phyloP scores from a whole-genome alignment of 2,888 invertebrate species.

The Microdon myrmicae region DNA sequence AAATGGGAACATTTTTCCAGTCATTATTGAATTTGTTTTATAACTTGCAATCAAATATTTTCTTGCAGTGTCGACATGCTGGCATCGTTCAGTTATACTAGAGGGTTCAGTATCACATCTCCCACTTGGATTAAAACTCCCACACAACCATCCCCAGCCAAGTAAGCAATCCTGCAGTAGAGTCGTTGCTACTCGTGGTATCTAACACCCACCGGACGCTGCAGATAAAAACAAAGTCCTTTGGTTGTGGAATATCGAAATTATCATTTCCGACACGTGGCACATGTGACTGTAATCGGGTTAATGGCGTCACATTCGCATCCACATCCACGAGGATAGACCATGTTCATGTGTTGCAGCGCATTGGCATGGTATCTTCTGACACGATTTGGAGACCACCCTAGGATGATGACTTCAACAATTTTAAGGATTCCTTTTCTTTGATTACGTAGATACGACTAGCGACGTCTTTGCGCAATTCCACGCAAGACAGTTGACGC shows the following conservation, averaged over 20 bases:
- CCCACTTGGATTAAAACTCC: slow-evolving; percentile 28
- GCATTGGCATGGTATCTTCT: not conserved
- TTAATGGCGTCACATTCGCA: slow-evolving; percentile 41
- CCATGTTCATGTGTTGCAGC: slow-evolving; percentile 7
- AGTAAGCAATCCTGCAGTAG: too few relatives aligned
- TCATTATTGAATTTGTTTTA: too few relatives aligned
- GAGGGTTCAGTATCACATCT: slow-evolving; percentile 10
- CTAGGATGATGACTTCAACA: slow-evolving; percentile 8
- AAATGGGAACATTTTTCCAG: too few relatives aligned
- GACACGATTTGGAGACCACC: not conserved
- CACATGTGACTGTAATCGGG: slow-evolving; percentile 48
- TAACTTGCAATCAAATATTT: slow-evolving; percentile 1
- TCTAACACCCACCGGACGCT: too few relatives aligned
- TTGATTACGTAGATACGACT: too few relatives aligned
- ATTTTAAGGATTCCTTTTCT: not conserved
- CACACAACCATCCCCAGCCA: slow-evolving; percentile 7
- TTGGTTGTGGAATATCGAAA: slow-evolving; percentile 33
- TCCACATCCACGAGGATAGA: not conserved
- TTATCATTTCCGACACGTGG: slow-evolving; percentile 48
- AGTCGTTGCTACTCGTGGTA: too few relatives aligned
- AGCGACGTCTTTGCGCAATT: too few relatives aligned
- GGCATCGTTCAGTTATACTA: not conserved
- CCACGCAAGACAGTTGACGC: too few relatives aligned
- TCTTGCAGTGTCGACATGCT: slow-evolving; percentile 11
- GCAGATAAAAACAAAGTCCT: slow-evolving; percentile 8